Conservation (phyloP, 2,797 vertebrate genomes). For the Brachyalestes nurse region DNA sequence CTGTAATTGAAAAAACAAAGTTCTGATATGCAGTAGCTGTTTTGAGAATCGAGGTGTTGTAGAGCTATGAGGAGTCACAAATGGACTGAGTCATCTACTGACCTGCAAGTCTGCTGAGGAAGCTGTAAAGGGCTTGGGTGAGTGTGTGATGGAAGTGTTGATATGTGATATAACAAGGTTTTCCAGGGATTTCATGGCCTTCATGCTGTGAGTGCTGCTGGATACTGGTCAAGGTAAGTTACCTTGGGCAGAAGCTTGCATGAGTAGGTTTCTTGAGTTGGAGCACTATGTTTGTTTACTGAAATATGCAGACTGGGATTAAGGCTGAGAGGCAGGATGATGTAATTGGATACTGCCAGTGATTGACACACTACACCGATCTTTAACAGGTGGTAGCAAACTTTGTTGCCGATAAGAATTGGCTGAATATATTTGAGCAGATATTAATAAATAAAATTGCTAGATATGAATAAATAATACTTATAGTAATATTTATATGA, state of each 20-base stretch:
- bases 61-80: neutral
- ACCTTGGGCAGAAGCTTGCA: neutral
- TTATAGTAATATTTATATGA: too few species aligned
- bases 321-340: neutral
- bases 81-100: neutral
- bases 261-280: neutral
- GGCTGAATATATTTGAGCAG: too few species aligned
- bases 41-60: neutral
- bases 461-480: too few species aligned
- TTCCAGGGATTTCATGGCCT: conserved; percentile 5
- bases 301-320: neutral
- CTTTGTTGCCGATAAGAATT: neutral
- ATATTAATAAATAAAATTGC: too few species aligned
- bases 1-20: neutral
- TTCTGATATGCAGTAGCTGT: neutral
- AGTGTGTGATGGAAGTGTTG: neutral
- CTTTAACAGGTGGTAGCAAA: neutral
- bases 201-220: neutral
- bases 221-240: neutral
- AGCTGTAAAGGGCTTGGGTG: neutral
- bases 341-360: neutral
- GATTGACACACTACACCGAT: neutral
- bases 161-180: neutral
- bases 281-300: neutral
- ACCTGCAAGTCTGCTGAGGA: too few species aligned